A percentile compares a stretch with the other conserved stretches of the same genome.
Conservation (phyloP, 2,797 vertebrate genomes). For the Sebastes diploproa region DNA sequence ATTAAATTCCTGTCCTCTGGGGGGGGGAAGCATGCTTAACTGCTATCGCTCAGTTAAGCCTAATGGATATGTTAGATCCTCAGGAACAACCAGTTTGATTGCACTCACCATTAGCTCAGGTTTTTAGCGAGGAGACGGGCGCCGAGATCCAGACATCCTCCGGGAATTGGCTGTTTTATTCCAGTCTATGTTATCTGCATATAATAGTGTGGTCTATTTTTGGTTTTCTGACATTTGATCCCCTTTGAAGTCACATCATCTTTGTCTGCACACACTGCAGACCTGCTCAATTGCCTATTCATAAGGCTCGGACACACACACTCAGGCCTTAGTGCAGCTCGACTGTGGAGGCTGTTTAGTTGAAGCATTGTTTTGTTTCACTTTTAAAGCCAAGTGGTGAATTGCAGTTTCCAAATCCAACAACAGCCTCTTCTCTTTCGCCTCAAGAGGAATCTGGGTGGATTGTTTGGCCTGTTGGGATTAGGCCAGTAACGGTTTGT, state of each 20-base stretch:
- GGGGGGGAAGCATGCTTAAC: not conserved
- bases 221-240: conserved; percentile 33
- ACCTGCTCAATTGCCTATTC: conserved; percentile 35
- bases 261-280: not conserved
- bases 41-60: conserved; percentile 9
- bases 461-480: conserved; percentile 4
- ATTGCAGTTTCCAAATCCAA: not conserved
- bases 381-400: not conserved
- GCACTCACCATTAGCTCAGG: not conserved
- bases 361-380: conserved; percentile 6
- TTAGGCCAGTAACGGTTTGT: not conserved
- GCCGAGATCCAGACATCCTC: not conserved
- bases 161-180: conserved; percentile 5
- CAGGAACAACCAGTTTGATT: conserved; percentile 7
- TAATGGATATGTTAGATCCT: conserved; percentile 15
- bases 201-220: conserved; percentile 7
- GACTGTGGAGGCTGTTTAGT: not conserved
- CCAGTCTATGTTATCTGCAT: not conserved
- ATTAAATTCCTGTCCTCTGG: conserved; percentile 1
- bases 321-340: not conserved
- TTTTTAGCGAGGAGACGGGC: conserved; percentile 4
- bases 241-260: conserved; percentile 32
- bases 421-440: not conserved
- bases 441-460: not conserved
- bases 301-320: not conserved